Conservation (phyloP, 2,113 vertebrate genomes). For the Protobothrops mucrosquamatus region DNA sequence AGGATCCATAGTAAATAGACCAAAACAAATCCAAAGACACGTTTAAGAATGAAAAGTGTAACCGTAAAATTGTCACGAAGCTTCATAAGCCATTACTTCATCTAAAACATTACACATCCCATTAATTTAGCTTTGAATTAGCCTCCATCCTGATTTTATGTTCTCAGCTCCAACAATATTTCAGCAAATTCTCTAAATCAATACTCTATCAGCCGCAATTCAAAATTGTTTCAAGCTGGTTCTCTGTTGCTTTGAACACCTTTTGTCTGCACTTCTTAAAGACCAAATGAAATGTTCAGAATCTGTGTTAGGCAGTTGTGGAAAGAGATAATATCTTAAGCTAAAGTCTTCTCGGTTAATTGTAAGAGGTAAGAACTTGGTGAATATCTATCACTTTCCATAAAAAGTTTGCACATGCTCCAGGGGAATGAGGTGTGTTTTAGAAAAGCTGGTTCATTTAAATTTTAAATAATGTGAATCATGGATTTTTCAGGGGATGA, state of each 20-base stretch:
- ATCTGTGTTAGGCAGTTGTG: rapidly evolving
- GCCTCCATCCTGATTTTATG: conserved; percentile 46
- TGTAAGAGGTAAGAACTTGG: background rate
- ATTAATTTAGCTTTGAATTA: conserved; percentile 49
- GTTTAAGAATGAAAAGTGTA: conserved; percentile 36
- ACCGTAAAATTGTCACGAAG: conserved; percentile 26
- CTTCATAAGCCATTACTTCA: conserved; percentile 2
- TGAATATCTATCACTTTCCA: background rate
- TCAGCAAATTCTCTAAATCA: conserved; percentile 53
- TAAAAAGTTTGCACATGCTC: background rate
- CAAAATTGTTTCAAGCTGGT: conserved; percentile 6
- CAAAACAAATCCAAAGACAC: conserved; percentile 32
- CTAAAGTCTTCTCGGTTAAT: conserved; percentile 9
- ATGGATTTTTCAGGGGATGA: background rate
- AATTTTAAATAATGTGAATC: background rate
- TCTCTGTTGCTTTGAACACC: conserved; percentile 32
- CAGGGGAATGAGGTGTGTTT: background rate
- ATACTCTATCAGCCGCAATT: conserved; percentile 44
- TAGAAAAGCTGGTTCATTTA: background rate
- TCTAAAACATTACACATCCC: conserved; percentile 43
- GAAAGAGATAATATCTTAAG: conserved; percentile 3
- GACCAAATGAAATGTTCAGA: rapidly evolving
- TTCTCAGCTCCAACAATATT: conserved; percentile 43
- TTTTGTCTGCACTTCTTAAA: conserved; percentile 19
- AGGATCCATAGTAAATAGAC: conserved; percentile 17